Evolutionary conservation across 2,113 vertebrate species (phyloP).

Genomic region (Xyrauchen texanus): DNA sequence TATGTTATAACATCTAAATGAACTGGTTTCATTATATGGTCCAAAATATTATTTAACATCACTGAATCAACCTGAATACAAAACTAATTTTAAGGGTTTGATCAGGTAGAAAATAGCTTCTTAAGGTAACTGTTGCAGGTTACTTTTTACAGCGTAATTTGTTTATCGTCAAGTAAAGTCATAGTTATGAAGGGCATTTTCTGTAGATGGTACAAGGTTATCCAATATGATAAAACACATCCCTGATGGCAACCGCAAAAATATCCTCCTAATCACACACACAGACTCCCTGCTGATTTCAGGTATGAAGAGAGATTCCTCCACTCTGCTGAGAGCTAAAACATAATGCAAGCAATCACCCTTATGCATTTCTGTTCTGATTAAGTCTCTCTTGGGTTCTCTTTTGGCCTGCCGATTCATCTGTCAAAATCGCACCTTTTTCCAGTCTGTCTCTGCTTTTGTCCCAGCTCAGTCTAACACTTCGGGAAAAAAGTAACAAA

Average conservation of each 20-base stretch:
- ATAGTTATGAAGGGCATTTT: neutral
- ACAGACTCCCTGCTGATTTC: conserved; percentile 29
- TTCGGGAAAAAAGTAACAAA: conserved; percentile 36
- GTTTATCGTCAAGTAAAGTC: conserved; percentile 45
- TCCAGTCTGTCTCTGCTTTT: conserved; percentile 27
- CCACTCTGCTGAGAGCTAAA: neutral
- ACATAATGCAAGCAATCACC: conserved; percentile 17
- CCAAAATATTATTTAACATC: too few species aligned
- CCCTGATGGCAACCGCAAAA: conserved; percentile 19
- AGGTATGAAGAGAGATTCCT: conserved; percentile 18
- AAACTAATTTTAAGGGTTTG: too few species aligned
- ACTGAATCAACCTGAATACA: too few species aligned
- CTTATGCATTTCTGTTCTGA: conserved; percentile 36
- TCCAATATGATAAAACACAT: neutral
- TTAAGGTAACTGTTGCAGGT: too few species aligned
- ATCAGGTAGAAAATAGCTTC: too few species aligned
- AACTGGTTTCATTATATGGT: too few species aligned
- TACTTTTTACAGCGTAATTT: neutral
- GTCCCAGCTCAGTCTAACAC: conserved; percentile 27
- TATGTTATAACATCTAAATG: too few species aligned
- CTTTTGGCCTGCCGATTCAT: conserved; percentile 33
- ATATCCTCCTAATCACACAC: neutral
- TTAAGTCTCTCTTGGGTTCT: conserved; percentile 20
- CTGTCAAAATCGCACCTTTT: conserved; percentile 36
- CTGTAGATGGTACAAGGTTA: neutral